Evolutionary conservation across 2,113 vertebrate genomes (phyloP).

Genomic region (Noctilio leporinus): DNA sequence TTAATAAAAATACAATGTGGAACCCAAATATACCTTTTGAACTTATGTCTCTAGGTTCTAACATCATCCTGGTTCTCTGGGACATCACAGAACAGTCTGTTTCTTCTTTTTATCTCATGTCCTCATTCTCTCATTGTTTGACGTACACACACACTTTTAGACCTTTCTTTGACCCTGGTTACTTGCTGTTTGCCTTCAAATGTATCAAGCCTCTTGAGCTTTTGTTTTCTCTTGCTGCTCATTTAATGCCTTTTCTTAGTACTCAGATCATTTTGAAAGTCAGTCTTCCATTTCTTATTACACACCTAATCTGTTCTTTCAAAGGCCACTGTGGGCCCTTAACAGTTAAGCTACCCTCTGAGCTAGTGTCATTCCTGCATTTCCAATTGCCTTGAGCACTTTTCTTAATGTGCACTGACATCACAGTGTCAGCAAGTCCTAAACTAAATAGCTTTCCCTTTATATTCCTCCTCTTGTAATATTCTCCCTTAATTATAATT

Average conservation of each 20-base stretch:
- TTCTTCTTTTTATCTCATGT: background rate
- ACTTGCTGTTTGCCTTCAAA: background rate
- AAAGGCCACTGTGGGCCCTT: background rate
- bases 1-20: background rate
- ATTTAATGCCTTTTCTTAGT: background rate
- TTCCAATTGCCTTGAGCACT: background rate
- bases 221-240: background rate
- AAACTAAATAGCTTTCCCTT: background rate
- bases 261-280: background rate
- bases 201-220: background rate
- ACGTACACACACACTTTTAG: background rate
- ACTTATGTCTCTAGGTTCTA: background rate
- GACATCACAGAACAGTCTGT: background rate
- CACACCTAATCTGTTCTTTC: background rate
- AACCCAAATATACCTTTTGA: background rate
- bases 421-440: background rate
- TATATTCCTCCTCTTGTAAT: background rate
- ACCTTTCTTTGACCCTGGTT: background rate
- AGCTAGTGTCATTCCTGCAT: background rate
- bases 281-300: background rate
- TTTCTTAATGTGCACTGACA: background rate
- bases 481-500: background rate
- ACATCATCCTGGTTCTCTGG: background rate
- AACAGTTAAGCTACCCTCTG: background rate
- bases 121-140: background rate